These are phyloP conservation scores for Glossophaga mutica DNA, from an alignment of 2,797 vertebrate species.

Conservation along the genomic window DNA sequence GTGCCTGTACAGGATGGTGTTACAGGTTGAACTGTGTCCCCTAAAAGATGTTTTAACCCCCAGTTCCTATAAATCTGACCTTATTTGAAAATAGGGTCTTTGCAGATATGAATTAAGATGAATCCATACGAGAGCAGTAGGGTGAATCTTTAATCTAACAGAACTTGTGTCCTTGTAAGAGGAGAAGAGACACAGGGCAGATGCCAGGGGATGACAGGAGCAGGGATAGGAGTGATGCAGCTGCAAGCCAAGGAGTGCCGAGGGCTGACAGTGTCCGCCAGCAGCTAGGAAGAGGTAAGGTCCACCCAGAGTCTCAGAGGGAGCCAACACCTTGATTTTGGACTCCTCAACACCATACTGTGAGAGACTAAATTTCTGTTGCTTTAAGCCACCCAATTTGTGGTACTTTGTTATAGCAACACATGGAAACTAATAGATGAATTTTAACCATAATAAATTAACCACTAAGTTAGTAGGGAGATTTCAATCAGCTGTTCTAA, in stretches of 20 bases:
- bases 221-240: not conserved
- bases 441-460: not conserved
- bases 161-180: not conserved
- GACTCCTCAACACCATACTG: not conserved
- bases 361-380: not conserved
- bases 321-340: not conserved
- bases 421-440: not conserved
- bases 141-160: not conserved
- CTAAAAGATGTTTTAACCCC: not conserved
- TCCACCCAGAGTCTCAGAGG: not conserved
- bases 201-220: not conserved
- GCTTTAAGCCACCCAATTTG: not conserved
- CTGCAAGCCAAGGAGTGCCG: not conserved
- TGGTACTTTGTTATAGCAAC: not conserved
- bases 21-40: not conserved
- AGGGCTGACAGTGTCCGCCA: not conserved
- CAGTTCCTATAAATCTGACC: not conserved
- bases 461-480: not conserved
- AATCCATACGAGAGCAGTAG: not conserved
- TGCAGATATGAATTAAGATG: not conserved
- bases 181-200: not conserved
- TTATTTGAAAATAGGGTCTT: not conserved
- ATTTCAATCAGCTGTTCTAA: not conserved
- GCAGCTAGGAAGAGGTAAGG: not conserved
- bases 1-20: not conserved